These are phyloP conservation scores for Molorchus minor DNA, from an alignment of 2,888 invertebrate genomes.

Conservation along the genomic window DNA sequence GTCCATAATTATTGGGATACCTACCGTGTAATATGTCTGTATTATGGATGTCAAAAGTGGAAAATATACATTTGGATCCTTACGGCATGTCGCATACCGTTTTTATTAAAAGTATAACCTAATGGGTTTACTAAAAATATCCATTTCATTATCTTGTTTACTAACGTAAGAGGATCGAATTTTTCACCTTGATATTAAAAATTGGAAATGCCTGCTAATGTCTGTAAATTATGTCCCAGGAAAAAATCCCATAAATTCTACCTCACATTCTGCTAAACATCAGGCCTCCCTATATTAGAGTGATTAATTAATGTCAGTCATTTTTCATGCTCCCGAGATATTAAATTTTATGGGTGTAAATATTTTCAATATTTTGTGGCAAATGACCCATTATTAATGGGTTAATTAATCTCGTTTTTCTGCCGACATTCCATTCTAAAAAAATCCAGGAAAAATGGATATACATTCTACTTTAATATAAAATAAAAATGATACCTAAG, in stretches of 20 bases:
- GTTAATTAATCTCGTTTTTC: not conserved
- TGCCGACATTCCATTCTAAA: not conserved
- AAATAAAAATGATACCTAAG: too few relatives aligned
- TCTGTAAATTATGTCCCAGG: not conserved
- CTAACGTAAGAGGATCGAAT: not conserved
- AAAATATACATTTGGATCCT: too few relatives aligned
- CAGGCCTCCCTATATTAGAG: constrained; percentile 1
- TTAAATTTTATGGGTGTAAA: constrained; percentile 2
- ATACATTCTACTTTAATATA: too few relatives aligned
- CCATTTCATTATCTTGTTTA: too few relatives aligned
- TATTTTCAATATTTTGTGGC: not conserved
- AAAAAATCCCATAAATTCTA: not conserved
- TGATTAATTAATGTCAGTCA: constrained; percentile 19
- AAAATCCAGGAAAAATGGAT: not conserved
- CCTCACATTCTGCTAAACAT: not conserved
- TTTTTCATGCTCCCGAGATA: constrained; percentile 7
- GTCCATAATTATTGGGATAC: too few relatives aligned
- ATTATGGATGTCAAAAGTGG: too few relatives aligned
- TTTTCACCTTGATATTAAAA: not conserved
- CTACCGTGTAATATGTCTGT: too few relatives aligned
- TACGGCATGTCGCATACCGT: too few relatives aligned
- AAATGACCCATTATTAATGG: not conserved
- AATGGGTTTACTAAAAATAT: too few relatives aligned
- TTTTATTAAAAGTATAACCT: too few relatives aligned
- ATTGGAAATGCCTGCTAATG: constrained; percentile 1